Base-by-base conservation (phyloP, 2,797 vertebrate species). In the Helostoma temminkii region DNA sequence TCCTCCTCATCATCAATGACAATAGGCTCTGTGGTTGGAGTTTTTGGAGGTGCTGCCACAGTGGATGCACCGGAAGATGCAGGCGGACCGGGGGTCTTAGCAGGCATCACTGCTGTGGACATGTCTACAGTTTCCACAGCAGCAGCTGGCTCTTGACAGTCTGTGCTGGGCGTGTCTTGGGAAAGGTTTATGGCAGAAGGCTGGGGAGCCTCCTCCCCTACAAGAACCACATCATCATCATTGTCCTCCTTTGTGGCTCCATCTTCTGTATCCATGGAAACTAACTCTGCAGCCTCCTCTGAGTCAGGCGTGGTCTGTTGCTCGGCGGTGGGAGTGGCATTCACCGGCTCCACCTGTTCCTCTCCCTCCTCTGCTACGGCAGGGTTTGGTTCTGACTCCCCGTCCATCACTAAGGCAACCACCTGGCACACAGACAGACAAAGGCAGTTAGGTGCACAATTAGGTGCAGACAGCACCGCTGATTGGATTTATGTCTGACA, bases 1-100 rank as follows among this genome's bases (percentile, higher is more conserved):
- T 98, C 97, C 80, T 99, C 98, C 93, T 99, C 98, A 28, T 99
- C 98, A 22, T 99, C 98, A 65, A 99, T 99, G 88, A 99, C 94
- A 73, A 99, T 99, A 54, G 98, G 97, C 91, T 99, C 97, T 55
- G 94, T 87, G 74, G 94, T 89, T 64, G 93, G 91, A 69, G 92
- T 93, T 88, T 92, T 94, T 2, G 92, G 88, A 37, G 92, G 55
- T 16, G 68, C 59, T 50, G 76, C 56, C 26, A 49, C 74, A 2
- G 78, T 52, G 25, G 84, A 60, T 21, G 76, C 24, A 34, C 91
- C 92, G 68, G 94, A 86, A 84, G 91, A 89, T 57, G 64, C 71
- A 25, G 90, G 85, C 41, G 92, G 83, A 62, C 69, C 73, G 53
- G 89, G 81, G 50, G 59, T 74, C 65, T 77, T 92, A 46, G 94